phyloP scores from a whole-genome alignment of 2,113 vertebrate species.

The Spheniscus mendiculus region DNA sequence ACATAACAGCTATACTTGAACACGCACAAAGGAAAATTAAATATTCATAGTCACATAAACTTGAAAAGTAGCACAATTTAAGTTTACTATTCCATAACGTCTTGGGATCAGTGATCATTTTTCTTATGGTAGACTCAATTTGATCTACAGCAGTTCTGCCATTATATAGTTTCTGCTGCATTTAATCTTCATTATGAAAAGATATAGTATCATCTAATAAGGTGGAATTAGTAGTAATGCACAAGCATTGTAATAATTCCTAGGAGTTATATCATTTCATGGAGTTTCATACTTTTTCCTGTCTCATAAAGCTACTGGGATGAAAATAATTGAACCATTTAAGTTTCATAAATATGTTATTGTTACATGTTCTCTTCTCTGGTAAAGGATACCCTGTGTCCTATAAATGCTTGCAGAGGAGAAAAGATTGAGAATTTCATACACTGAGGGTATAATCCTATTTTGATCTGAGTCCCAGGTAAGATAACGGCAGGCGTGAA shows the following conservation, averaged over 20 bases:
- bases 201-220: constrained; percentile 70
- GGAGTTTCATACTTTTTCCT: constrained; percentile 52
- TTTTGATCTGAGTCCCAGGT: background rate
- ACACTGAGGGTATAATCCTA: background rate
- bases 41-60: constrained; percentile 84
- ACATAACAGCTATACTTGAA: constrained; percentile 83
- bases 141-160: constrained; percentile 66
- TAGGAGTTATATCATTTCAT: constrained; percentile 57
- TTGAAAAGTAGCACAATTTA: constrained; percentile 78
- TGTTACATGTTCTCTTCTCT: constrained; percentile 21
- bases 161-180: constrained; percentile 74
- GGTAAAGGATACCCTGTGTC: background rate
- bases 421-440: background rate
- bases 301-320: constrained; percentile 51
- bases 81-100: constrained; percentile 79
- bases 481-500: background rate
- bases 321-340: constrained; percentile 49
- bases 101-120: constrained; percentile 77
- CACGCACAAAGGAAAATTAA: constrained; percentile 85
- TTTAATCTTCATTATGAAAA: constrained; percentile 75
- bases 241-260: constrained; percentile 65
- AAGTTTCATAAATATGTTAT: constrained; percentile 45
- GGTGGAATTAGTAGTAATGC: constrained; percentile 71
- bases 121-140: constrained; percentile 75
- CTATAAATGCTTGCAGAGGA: background rate